These are phyloP conservation scores for Sympetrum striolatum DNA, from an alignment of 2,888 invertebrate species.

Conservation along the genomic window DNA sequence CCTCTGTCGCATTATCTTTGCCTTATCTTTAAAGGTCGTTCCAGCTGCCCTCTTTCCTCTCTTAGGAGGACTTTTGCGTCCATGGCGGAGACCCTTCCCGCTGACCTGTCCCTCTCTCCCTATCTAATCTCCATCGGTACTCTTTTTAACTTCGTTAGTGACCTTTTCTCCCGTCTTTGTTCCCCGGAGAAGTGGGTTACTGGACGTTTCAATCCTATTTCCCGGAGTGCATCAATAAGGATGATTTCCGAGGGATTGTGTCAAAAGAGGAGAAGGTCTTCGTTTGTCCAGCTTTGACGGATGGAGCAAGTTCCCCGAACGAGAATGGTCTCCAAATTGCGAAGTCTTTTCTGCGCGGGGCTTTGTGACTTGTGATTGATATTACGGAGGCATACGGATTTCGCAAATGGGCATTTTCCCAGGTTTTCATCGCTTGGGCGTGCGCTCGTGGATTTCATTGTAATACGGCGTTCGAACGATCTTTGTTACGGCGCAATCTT, in stretches of 20 bases:
- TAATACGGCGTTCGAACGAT: no score
- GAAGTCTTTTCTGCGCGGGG: no score
- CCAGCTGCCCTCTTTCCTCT: neutral
- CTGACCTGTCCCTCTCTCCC: neutral
- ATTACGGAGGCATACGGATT: no score
- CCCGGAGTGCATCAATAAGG: neutral
- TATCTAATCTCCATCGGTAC: conserved; percentile 22
- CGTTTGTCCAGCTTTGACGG: neutral
- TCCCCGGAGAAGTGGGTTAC: neutral
- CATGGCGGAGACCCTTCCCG: neutral
- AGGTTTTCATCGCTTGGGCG: no score
- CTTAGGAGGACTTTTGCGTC: neutral
- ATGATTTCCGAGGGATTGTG: neutral
- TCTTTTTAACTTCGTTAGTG: neutral
- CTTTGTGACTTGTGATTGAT: no score
- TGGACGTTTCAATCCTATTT: neutral
- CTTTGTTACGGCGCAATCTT: no score
- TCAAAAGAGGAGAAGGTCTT: neutral
- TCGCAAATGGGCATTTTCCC: no score
- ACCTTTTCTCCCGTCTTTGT: neutral
- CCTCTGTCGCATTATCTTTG: neutral
- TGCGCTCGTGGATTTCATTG: no score
- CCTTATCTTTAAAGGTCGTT: neutral
- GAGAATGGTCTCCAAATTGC: no score
- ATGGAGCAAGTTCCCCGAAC: neutral